Evolutionary conservation across 2,888 invertebrate species (phyloP), one percentile per base, ranked within the genome.

Genomic region (Torymus tubicola): DNA sequence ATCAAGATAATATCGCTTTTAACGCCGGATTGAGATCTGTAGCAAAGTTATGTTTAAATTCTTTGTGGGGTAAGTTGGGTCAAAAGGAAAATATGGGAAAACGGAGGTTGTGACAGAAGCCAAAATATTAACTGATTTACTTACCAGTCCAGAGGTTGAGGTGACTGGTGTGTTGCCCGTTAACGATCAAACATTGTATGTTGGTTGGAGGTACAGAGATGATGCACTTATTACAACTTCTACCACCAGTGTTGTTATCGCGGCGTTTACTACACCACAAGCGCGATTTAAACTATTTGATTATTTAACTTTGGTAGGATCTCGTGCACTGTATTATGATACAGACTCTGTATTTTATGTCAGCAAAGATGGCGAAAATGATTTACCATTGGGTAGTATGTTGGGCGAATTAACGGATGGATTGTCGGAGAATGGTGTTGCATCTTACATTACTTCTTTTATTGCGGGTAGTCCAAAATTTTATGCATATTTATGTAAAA

Each of bases 261-360:
- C 80, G 0, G 73, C 79, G n/a, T 82, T 65, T 12, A 71, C 68
- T 0, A 83, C 81, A 0, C 70, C 67, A 5, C 73, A 78, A 16
- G 77, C 73, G 0, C 60, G 68, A 24, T 12, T 74, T 75, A 75
- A 8, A 24, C 71, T 55, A 67, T 81, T 89, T 79, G 71, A 76
- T 4, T 86, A 87, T 24, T 78, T 91, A 2, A 85, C 90, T 13
- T 78, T 74, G 14, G 80, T 91, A 12, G 85, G 83, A 5, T 73
- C 84, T 52, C 24, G 74, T 5, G 74, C 63, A 2, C 18, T 61
- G 11, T 80, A 76, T 21, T 31, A 61, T 12, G 76, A 80, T 1
- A n/a, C n/a, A n/a, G n/a, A n/a, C n/a, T n/a, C n/a, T n/a, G n/a
- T n/a, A n/a, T n/a, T n/a, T n/a, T n/a, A n/a, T n/a, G n/a, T n/a